Percentiles rank a stretch among this genome's conserved stretches.
Evolutionary conservation across 2,888 invertebrate species (phyloP).

Genomic region (Antheraea assamensis): DNA sequence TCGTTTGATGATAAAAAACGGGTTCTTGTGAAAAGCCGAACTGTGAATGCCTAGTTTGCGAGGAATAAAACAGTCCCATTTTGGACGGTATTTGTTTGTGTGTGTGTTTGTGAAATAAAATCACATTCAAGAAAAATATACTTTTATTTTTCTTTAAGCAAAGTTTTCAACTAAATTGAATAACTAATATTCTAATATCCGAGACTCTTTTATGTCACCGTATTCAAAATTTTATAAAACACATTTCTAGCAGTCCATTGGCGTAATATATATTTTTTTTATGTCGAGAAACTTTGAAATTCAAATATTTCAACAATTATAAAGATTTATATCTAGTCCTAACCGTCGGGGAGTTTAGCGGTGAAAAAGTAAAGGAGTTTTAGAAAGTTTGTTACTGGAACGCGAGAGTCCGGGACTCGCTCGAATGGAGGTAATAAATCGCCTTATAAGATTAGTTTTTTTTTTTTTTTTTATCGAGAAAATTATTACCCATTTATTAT

Average conservation of each 20-base stretch:
- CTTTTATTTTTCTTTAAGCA: no score
- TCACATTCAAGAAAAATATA: no score
- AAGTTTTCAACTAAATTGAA: background rate
- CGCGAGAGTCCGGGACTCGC: conserved; percentile 7
- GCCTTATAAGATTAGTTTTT: conserved; percentile 22
- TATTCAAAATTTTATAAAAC: background rate
- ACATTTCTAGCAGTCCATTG: background rate
- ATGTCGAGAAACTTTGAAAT: conserved; percentile 18
- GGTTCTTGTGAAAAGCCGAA: no score
- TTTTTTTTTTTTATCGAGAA: conserved; percentile 21
- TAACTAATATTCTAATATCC: no score
- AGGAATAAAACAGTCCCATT: no score
- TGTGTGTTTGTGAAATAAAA: no score
- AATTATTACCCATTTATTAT: conserved; percentile 10
- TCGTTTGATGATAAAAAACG: no score
- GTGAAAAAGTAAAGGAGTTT: conserved; percentile 22
- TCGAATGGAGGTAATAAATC: conserved; percentile 19
- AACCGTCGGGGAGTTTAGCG: conserved; percentile 18
- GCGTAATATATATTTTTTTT: background rate
- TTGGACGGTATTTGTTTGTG: no score
- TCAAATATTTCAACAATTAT: conserved; percentile 23
- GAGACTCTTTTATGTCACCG: background rate
- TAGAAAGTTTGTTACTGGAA: conserved; percentile 10
- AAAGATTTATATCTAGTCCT: conserved; percentile 22
- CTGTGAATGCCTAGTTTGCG: no score